These are phyloP conservation scores for Brachionus koreanus DNA, from an alignment of 1,140 invertebrate species.

Conservation along the genomic window DNA sequence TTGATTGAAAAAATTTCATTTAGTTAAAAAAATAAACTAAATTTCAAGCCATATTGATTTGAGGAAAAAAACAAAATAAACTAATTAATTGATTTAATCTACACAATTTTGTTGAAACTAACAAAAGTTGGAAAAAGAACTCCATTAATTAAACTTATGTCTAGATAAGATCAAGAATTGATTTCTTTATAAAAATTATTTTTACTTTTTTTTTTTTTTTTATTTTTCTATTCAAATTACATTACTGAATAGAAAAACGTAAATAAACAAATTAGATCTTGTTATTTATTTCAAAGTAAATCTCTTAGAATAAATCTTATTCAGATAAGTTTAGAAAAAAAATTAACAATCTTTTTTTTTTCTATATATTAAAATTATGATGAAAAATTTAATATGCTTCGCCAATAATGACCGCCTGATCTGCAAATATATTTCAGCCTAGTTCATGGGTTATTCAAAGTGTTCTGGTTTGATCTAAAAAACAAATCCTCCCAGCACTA, in stretches of 20 bases:
- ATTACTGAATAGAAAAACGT: background rate
- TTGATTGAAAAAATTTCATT: conserved; percentile 1
- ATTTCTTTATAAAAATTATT: background rate
- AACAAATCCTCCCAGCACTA: background rate
- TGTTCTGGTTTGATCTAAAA: background rate
- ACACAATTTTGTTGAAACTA: background rate
- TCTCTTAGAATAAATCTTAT: background rate
- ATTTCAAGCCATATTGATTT: background rate
- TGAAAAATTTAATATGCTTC: too few relatives aligned
- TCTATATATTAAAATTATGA: background rate
- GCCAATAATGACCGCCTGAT: too few relatives aligned
- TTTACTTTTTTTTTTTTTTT: background rate
- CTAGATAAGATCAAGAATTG: conserved; percentile 40
- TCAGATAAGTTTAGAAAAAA: background rate
- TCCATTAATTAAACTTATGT: conserved; percentile 40
- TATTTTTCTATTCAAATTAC: background rate
- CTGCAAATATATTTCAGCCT: background rate
- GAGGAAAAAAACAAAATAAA: conserved; percentile 30
- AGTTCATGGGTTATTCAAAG: background rate
- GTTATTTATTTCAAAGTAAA: background rate
- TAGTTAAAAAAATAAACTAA: conserved; percentile 19
- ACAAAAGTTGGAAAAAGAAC: background rate
- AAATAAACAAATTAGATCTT: conserved; percentile 36
- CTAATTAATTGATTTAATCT: conserved; percentile 39
- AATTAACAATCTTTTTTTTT: background rate